These are phyloP conservation scores for Athalia cordata DNA, from an alignment of 2,888 invertebrate genomes.

Conservation along the genomic window DNA sequence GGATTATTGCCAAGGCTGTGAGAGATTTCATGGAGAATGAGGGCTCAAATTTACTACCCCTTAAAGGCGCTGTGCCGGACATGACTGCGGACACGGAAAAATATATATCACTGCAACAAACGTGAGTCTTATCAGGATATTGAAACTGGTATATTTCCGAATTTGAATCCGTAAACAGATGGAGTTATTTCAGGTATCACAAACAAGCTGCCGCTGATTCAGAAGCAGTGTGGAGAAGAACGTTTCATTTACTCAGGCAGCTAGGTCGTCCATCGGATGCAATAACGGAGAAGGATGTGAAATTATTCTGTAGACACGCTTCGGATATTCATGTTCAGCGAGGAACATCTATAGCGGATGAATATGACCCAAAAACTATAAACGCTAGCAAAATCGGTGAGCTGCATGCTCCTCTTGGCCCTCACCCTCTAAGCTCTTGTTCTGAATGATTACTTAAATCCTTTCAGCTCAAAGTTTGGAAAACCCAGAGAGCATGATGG, in stretches of 20 bases:
- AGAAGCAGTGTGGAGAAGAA: slow-evolving; percentile 87
- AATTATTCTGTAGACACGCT: slow-evolving; percentile 92
- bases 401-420: background rate
- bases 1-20: slow-evolving; percentile 93
- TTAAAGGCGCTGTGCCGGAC: slow-evolving; percentile 93
- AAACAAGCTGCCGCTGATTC: slow-evolving; percentile 89
- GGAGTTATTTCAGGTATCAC: slow-evolving; percentile 77
- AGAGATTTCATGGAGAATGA: slow-evolving; percentile 91
- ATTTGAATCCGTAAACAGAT: background rate
- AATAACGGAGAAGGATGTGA: slow-evolving; percentile 88
- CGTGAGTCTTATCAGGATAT: slow-evolving; percentile 73
- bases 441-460: slow-evolving; percentile 38
- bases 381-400: slow-evolving; percentile 77
- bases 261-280: slow-evolving; percentile 84
- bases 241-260: slow-evolving; percentile 86
- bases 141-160: background rate
- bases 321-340: slow-evolving; percentile 86
- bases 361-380: slow-evolving; percentile 82
- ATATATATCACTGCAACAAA: slow-evolving; percentile 91
- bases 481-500: slow-evolving; percentile 89
- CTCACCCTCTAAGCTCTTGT: too few species aligned
- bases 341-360: slow-evolving; percentile 87
- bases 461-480: slow-evolving; percentile 81
- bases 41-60: slow-evolving; percentile 86
- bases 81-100: slow-evolving; percentile 97